Evolutionary conservation across 2,113 vertebrate species (phyloP).

Genomic region (Barnardius zonarius): DNA sequence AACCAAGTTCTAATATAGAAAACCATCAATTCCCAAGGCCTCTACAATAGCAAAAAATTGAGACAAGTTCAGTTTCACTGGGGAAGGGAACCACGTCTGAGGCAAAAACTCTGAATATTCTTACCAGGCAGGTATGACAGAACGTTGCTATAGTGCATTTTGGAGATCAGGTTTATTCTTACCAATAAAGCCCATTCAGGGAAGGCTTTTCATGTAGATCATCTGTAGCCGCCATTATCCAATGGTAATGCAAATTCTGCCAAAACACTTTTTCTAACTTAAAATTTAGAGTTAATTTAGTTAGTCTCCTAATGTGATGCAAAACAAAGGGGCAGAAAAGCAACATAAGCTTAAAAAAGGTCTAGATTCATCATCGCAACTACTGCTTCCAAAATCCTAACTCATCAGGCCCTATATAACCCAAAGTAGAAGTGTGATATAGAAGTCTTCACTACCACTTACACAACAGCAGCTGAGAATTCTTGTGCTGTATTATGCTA

Average conservation of each 20-base stretch:
- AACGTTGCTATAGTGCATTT: neutral
- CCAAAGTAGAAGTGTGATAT: neutral
- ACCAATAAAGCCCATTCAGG: neutral
- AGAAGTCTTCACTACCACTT: neutral
- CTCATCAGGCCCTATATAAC: neutral
- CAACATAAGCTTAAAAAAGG: neutral
- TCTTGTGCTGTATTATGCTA: rapidly evolving
- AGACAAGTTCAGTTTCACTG: neutral
- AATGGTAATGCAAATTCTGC: neutral
- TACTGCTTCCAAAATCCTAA: neutral
- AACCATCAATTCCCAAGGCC: neutral
- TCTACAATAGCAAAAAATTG: neutral
- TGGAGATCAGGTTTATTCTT: neutral
- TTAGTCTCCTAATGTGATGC: neutral
- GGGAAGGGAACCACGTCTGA: neutral
- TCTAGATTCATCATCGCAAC: neutral
- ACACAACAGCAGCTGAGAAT: neutral
- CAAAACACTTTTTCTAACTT: neutral
- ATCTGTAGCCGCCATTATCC: neutral
- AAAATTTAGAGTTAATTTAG: neutral
- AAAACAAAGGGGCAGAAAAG: neutral
- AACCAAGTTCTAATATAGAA: neutral
- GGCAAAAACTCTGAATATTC: neutral
- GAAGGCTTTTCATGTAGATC: neutral
- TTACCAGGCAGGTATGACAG: neutral